A percentile compares a stretch with the other conserved stretches of the same genome.
phyloP scores from a whole-genome alignment of 2,888 invertebrate genomes.

The Chymomyza procnemis region DNA sequence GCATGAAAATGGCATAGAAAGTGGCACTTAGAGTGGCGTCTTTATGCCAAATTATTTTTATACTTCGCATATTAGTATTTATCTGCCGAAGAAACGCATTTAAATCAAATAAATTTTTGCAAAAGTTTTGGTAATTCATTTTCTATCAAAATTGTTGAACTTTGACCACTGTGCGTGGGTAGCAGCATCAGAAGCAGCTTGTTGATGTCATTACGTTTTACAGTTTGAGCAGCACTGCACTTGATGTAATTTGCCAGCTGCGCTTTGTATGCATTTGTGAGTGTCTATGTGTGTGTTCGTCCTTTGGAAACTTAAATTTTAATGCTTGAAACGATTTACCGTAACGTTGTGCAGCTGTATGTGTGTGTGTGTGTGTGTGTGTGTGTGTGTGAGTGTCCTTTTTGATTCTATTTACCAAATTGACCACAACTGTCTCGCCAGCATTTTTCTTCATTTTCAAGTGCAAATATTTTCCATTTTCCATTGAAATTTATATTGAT shows the following conservation, averaged over 20 bases:
- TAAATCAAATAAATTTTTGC: no score
- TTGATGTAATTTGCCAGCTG: not conserved
- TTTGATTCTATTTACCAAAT: not conserved
- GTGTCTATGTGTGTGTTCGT: not conserved
- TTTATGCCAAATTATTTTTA: no score
- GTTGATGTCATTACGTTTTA: slow-evolving; percentile 52
- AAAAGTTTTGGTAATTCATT: no score
- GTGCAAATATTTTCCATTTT: slow-evolving; percentile 54
- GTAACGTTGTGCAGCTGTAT: not conserved
- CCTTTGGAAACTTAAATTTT: not conserved
- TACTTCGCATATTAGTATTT: no score
- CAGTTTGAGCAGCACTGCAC: not conserved
- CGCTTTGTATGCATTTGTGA: not conserved
- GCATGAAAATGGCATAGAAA: no score
- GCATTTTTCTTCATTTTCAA: slow-evolving; percentile 47
- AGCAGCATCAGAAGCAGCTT: slow-evolving; percentile 15
- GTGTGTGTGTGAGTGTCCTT: not conserved
- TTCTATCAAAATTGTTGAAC: no score
- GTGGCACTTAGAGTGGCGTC: no score
- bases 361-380: not conserved
- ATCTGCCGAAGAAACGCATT: no score
- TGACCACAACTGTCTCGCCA: slow-evolving; percentile 15
- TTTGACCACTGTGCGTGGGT: not conserved
- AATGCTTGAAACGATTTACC: not conserved
- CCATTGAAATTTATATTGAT: slow-evolving; percentile 66